Conservation (phyloP, 2,888 invertebrate genomes). For the Chaetoderma sp. region DNA sequence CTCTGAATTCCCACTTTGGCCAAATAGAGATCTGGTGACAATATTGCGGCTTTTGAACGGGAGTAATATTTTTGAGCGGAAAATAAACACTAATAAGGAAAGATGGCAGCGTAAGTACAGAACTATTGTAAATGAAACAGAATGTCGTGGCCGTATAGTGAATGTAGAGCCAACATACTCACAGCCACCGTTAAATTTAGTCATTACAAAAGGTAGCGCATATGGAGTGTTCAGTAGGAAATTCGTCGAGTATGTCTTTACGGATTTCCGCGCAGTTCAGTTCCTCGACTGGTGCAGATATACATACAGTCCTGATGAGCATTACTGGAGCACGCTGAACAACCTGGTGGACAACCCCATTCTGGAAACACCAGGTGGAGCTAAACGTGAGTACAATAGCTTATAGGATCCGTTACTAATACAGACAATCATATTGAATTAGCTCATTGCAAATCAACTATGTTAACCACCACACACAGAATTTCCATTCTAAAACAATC, state of each 20-base stretch:
- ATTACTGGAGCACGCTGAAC: slow-evolving; percentile 58
- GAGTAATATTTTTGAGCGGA: slow-evolving; percentile 32
- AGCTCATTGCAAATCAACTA: too few species aligned
- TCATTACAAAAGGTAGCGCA: slow-evolving; percentile 52
- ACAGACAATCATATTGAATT: too few species aligned
- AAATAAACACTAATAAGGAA: not conserved
- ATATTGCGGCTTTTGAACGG: slow-evolving; percentile 52
- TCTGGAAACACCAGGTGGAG: slow-evolving; percentile 48
- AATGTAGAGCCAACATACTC: not conserved
- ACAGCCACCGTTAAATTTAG: slow-evolving; percentile 41
- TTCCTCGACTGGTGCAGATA: slow-evolving; percentile 51
- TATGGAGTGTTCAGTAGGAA: slow-evolving; percentile 48
- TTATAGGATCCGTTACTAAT: too few species aligned
- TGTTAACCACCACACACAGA: too few species aligned
- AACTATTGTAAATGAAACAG: not conserved
- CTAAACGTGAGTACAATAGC: too few species aligned
- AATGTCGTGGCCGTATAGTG: not conserved
- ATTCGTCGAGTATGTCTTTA: slow-evolving; percentile 50
- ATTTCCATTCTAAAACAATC: too few species aligned
- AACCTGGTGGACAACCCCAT: slow-evolving; percentile 45
- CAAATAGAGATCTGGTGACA: slow-evolving; percentile 56
- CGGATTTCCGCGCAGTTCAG: slow-evolving; percentile 33
- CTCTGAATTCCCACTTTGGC: slow-evolving; percentile 55
- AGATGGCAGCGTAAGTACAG: not conserved
- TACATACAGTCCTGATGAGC: slow-evolving; percentile 57